Conservation (phyloP, 2,888 invertebrate species). For the Serripes groenlandicus region DNA sequence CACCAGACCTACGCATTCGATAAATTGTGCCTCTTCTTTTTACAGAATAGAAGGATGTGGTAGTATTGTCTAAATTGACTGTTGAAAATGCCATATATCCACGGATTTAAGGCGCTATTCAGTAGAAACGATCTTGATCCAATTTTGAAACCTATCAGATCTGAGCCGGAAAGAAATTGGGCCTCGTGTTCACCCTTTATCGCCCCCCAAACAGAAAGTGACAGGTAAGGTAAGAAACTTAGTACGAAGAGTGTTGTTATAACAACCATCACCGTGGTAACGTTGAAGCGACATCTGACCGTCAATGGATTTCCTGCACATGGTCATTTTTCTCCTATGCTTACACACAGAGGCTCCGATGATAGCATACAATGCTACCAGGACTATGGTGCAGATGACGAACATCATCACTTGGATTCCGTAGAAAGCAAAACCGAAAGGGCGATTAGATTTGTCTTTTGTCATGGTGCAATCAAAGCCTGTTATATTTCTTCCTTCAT, state of each 20-base stretch:
- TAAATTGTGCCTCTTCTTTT: too few species aligned
- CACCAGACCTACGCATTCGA: too few species aligned
- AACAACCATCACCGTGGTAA: slow-evolving; percentile 53
- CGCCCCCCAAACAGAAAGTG: slow-evolving; percentile 45
- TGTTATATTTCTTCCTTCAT: slow-evolving; percentile 30
- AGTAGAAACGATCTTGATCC: slow-evolving; percentile 51
- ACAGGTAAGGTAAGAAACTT: slow-evolving; percentile 65
- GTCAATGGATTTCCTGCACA: background rate
- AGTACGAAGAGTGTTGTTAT: slow-evolving; percentile 59
- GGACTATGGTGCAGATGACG: slow-evolving; percentile 52
- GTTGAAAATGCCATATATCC: slow-evolving; percentile 58
- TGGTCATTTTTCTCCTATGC: background rate
- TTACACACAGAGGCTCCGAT: slow-evolving; percentile 66
- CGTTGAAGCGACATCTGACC: too few species aligned
- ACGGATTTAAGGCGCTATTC: slow-evolving; percentile 53
- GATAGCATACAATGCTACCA: slow-evolving; percentile 68
- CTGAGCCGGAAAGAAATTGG: slow-evolving; percentile 45
- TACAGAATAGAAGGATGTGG: background rate
- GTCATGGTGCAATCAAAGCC: slow-evolving; percentile 75
- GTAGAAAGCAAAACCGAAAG: slow-evolving; percentile 71
- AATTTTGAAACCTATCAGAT: slow-evolving; percentile 52
- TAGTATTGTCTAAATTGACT: slow-evolving; percentile 43
- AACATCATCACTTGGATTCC: slow-evolving; percentile 69
- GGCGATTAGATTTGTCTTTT: slow-evolving; percentile 56
- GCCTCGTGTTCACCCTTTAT: slow-evolving; percentile 48